Percentiles rank a stretch among this genome's conserved stretches.
Evolutionary conservation across 2,113 vertebrate species (phyloP).

Genomic region (Cisticola juncidis): DNA sequence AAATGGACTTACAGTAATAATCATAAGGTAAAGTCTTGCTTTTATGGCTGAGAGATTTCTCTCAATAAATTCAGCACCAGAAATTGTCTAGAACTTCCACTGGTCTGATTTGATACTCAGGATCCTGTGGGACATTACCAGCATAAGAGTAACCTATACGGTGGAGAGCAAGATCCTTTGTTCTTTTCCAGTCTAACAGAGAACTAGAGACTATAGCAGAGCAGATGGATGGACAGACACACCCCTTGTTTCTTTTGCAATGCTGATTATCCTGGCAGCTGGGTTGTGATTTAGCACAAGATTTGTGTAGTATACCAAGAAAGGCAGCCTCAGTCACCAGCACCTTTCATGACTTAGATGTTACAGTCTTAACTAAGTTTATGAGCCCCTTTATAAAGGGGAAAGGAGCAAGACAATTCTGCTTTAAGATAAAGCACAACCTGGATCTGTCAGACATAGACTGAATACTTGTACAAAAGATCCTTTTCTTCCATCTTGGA

Average conservation of each 20-base stretch:
- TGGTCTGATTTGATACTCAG: not conserved
- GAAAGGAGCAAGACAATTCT: not conserved
- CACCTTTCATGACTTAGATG: not conserved
- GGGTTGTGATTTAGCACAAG: not conserved
- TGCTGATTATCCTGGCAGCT: not conserved
- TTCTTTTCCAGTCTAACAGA: not conserved
- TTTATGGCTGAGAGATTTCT: not conserved
- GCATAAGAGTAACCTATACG: not conserved
- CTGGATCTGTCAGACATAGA: not conserved
- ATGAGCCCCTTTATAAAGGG: not conserved
- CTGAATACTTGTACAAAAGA: not conserved
- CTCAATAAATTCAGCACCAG: not conserved
- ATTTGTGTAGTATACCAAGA: not conserved
- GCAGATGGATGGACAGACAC: not conserved
- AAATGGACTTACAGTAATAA: not conserved
- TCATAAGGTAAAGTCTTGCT: not conserved
- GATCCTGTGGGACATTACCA: not conserved
- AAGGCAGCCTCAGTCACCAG: not conserved
- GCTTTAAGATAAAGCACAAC: constrained; percentile 28
- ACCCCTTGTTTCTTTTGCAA: not conserved
- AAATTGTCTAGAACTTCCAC: not conserved
- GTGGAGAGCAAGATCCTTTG: not conserved
- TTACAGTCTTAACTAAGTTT: not conserved
- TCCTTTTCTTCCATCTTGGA: not conserved
- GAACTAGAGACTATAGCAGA: not conserved